A percentile compares a stretch with the other conserved stretches of the same genome.
Conservation (phyloP, 2,888 invertebrate genomes). For the Drosophila rubida region DNA sequence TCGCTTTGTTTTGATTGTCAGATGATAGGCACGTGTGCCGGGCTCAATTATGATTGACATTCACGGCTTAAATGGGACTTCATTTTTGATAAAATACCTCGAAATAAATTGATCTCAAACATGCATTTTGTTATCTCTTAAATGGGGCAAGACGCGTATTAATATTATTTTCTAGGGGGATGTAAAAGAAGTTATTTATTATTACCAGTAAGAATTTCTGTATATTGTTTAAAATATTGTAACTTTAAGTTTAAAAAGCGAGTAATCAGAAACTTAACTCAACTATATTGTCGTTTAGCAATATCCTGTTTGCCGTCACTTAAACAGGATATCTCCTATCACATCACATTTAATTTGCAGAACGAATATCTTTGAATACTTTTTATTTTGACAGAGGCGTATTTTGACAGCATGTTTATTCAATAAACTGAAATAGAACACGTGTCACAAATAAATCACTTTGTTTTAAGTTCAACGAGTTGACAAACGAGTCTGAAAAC, state of each 20-base stretch:
- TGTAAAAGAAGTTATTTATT: no score
- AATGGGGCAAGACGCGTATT: neutral
- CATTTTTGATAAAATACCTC: neutral
- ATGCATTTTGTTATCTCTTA: neutral
- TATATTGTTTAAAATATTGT: no score
- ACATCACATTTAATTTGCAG: neutral
- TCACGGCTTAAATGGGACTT: neutral
- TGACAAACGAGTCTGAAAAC: slow-evolving; percentile 5
- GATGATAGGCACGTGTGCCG: slow-evolving; percentile 1
- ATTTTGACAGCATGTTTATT: slow-evolving; percentile 9
- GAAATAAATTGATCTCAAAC: neutral
- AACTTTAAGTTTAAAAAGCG: no score
- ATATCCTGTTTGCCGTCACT: no score
- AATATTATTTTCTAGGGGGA: no score
- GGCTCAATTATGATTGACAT: slow-evolving; percentile 2
- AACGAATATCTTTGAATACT: neutral
- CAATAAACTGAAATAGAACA: slow-evolving; percentile 7
- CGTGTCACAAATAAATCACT: slow-evolving; percentile 12
- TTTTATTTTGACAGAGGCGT: neutral
- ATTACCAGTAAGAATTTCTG: no score
- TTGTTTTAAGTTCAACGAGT: neutral
- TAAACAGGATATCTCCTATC: neutral
- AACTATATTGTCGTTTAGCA: no score
- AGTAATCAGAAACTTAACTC: no score
- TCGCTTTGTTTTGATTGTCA: slow-evolving; percentile 4